Conservation (phyloP, 2,113 vertebrate genomes). For the Thunnus thynnus region DNA sequence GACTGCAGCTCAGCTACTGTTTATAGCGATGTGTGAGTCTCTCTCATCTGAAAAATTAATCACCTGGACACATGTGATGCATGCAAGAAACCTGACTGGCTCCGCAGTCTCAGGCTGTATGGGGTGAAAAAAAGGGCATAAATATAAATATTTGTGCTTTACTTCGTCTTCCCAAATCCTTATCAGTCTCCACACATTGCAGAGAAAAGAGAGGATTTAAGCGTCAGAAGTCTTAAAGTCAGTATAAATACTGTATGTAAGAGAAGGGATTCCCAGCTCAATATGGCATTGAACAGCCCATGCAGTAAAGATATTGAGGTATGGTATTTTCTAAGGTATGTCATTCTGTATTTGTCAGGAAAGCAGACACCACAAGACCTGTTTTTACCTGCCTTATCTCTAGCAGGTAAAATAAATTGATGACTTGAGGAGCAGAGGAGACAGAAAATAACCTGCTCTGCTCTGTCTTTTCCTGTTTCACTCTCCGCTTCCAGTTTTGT, state of each 20-base stretch:
- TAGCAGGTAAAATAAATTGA: slow-evolving; percentile 2
- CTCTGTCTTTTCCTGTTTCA: slow-evolving; percentile 34
- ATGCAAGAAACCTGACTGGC: slow-evolving; percentile 8
- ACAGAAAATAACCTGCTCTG: slow-evolving; percentile 50
- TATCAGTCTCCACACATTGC: slow-evolving; percentile 50
- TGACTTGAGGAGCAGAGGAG: slow-evolving; percentile 45
- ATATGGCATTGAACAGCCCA: slow-evolving; percentile 2
- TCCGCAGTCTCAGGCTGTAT: slow-evolving; percentile 2
- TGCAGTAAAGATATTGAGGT: slow-evolving; percentile 29
- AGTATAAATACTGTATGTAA: slow-evolving; percentile 31
- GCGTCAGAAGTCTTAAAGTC: slow-evolving; percentile 41
- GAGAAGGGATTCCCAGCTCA: slow-evolving; percentile 19
- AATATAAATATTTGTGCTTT: slow-evolving; percentile 44
- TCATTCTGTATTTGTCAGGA: slow-evolving; percentile 43
- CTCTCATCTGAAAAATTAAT: slow-evolving; percentile 40
- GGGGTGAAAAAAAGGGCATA: slow-evolving; percentile 23
- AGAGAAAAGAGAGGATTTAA: slow-evolving; percentile 31
- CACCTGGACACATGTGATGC: slow-evolving; percentile 22
- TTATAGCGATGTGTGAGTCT: slow-evolving; percentile 2
- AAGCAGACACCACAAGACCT: slow-evolving; percentile 7
- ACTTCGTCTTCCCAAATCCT: slow-evolving; percentile 22
- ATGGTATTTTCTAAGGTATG: slow-evolving; percentile 9
- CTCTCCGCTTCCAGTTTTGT: slow-evolving; percentile 47
- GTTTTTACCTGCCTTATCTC: slow-evolving; percentile 39
- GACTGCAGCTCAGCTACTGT: slow-evolving; percentile 7